Percentiles rank a stretch among this genome's conserved stretches.
Evolutionary conservation across 2,113 vertebrate genomes (phyloP).

Genomic region (Pollachius pollachius): DNA sequence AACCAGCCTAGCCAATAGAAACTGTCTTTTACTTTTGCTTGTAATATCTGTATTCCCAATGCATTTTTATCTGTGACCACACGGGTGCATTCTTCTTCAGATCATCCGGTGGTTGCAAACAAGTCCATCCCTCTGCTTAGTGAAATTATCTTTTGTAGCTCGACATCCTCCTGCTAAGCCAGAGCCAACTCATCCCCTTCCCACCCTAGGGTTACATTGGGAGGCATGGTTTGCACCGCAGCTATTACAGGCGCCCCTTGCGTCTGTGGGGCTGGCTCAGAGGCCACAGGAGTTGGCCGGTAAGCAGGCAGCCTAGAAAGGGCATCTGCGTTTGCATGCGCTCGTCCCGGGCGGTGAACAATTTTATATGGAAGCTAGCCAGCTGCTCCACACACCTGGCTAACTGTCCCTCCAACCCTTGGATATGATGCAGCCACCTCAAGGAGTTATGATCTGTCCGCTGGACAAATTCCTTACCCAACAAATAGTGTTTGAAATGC

Average conservation of each 20-base stretch:
- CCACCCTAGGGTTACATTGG: too few relatives aligned
- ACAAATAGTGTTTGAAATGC: not conserved
- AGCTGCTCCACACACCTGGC: constrained; percentile 18
- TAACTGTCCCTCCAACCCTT: constrained; percentile 13
- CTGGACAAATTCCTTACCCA: not conserved
- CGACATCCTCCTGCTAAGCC: not conserved
- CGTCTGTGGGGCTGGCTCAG: not conserved
- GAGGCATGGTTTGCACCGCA: too few relatives aligned
- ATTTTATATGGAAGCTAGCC: constrained; percentile 14
- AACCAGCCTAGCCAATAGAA: constrained; percentile 20
- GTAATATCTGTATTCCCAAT: constrained; percentile 11
- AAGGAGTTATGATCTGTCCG: constrained; percentile 4
- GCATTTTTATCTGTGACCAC: not conserved
- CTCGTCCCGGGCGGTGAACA: constrained; percentile 1
- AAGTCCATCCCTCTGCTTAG: not conserved
- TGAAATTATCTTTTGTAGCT: not conserved
- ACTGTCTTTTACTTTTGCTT: constrained; percentile 7
- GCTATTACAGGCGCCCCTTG: too few relatives aligned
- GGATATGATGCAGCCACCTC: not conserved
- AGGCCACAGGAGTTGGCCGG: not conserved
- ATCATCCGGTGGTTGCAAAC: too few relatives aligned
- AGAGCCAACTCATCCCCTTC: too few relatives aligned
- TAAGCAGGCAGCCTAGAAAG: not conserved
- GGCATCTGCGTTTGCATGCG: constrained; percentile 17
- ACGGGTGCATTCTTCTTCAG: not conserved